Evolutionary conservation across 2,797 vertebrate species (phyloP).

Genomic region (Nyctibius grandis): DNA sequence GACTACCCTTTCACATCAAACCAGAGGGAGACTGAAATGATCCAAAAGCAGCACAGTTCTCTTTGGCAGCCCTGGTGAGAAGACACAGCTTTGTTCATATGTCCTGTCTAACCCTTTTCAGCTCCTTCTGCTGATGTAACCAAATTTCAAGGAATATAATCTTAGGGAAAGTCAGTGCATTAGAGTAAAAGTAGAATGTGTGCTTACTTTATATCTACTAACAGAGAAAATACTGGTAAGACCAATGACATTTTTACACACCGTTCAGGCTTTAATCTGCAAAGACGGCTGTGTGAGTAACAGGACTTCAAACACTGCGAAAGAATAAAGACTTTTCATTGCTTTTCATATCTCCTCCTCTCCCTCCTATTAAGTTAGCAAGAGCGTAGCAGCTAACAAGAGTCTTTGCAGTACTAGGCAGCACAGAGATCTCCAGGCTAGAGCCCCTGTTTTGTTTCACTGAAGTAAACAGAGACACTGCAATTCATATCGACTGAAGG

Average conservation of each 20-base stretch:
- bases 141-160: not conserved
- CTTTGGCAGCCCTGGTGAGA: not conserved
- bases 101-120: not conserved
- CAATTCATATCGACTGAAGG: not conserved
- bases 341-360: not conserved
- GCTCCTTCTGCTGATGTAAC: not conserved
- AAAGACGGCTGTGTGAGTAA: not conserved
- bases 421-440: not conserved
- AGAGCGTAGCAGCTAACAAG: not conserved
- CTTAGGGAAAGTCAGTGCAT: not conserved
- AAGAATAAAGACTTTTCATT: not conserved
- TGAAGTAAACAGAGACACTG: not conserved
- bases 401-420: not conserved
- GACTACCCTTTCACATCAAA: not conserved
- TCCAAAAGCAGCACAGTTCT: fast-evolving
- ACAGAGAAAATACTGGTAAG: not conserved
- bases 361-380: not conserved
- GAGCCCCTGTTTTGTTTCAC: not conserved
- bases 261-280: not conserved
- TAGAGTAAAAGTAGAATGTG: not conserved
- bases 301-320: not conserved
- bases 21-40: not conserved
- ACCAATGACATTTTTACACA: not conserved
- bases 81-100: not conserved
- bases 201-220: not conserved